Percentiles rank a stretch among this genome's conserved stretches.
phyloP scores from a whole-genome alignment of 2,113 vertebrate genomes.

The Ursus arctos region DNA sequence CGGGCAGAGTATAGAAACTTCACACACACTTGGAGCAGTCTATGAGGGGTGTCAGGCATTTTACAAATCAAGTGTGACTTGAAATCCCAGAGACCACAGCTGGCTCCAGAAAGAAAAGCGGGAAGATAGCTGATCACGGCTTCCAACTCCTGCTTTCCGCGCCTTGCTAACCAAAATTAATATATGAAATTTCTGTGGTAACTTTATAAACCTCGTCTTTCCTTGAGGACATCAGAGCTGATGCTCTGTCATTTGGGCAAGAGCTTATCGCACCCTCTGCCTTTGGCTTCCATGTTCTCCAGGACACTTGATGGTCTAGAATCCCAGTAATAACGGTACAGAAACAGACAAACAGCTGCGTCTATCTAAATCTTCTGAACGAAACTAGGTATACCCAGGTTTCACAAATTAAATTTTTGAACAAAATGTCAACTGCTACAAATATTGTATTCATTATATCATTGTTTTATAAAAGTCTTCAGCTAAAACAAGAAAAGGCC shows the following conservation, averaged over 20 bases:
- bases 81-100: neutral
- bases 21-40: neutral
- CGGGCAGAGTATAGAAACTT: neutral
- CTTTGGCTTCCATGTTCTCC: neutral
- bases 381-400: neutral
- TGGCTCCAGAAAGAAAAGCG: neutral
- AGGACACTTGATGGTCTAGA: neutral
- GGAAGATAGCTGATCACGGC: neutral
- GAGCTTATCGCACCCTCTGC: neutral
- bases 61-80: constrained; percentile 10
- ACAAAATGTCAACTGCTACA: neutral
- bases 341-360: neutral
- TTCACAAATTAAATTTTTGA: constrained; percentile 41
- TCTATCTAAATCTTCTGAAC: neutral
- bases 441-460: neutral
- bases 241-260: neutral
- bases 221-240: neutral
- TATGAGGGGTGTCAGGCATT: neutral
- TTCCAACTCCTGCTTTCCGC: neutral
- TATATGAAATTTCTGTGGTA: neutral
- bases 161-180: neutral
- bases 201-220: neutral
- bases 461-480: neutral
- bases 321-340: neutral
- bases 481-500: neutral